Conservation (phyloP, 2,888 invertebrate species). For the Cartodere bifasciata region DNA sequence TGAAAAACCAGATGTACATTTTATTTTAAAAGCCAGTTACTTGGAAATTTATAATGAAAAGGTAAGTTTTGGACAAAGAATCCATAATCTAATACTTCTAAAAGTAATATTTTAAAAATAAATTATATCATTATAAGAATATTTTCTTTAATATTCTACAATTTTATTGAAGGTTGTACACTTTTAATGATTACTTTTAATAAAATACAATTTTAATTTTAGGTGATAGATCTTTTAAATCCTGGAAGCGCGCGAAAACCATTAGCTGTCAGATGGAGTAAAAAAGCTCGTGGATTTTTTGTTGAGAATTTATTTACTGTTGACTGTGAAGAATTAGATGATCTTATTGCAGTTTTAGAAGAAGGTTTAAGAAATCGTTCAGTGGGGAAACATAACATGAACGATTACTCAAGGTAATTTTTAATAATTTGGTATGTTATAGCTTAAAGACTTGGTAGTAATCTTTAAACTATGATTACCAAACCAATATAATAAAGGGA, state of each 20-base stretch:
- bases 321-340: constrained; percentile 86
- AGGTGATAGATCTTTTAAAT: constrained; percentile 91
- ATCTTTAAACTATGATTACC: no score
- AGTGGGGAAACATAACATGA: constrained; percentile 84
- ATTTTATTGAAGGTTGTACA: background rate
- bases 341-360: constrained; percentile 83
- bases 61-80: constrained; percentile 48
- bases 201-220: constrained; percentile 13
- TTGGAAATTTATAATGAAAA: constrained; percentile 96
- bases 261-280: constrained; percentile 85
- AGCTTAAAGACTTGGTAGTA: no score
- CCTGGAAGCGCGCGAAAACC: constrained; percentile 72
- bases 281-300: constrained; percentile 84
- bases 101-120: background rate
- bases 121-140: no score
- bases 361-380: constrained; percentile 89
- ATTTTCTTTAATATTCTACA: no score
- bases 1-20: constrained; percentile 63
- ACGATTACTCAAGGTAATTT: constrained; percentile 66
- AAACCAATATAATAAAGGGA: no score
- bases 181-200: background rate
- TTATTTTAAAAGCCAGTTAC: constrained; percentile 83
- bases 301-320: constrained; percentile 94
- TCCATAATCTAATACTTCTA: no score
- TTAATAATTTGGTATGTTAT: no score